Conservation (phyloP, 2,888 invertebrate genomes). For the Leptopilina syphax region DNA sequence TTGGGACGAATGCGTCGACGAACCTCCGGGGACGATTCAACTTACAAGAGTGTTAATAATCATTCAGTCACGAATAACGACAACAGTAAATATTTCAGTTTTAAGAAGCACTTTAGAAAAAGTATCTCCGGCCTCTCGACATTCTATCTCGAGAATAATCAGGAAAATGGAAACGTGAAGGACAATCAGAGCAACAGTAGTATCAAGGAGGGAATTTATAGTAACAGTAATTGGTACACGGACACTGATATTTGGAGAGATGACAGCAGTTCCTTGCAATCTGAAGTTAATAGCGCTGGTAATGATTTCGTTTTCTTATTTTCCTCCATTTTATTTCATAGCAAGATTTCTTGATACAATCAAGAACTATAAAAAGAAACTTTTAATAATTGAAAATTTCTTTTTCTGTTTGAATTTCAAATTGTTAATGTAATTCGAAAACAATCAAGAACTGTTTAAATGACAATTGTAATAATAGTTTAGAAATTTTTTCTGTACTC, state of each 20-base stretch:
- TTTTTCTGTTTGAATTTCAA: too few relatives aligned
- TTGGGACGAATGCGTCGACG: constrained; percentile 69
- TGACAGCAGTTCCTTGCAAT: constrained; percentile 50
- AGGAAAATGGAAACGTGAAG: constrained; percentile 40
- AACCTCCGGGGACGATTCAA: constrained; percentile 60
- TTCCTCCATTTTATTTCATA: not conserved
- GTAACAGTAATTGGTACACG: constrained; percentile 63
- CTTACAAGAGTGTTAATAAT: constrained; percentile 50
- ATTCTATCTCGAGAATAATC: constrained; percentile 70
- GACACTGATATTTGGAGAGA: constrained; percentile 55
- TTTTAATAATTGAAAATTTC: too few relatives aligned
- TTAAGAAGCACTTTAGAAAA: constrained; percentile 69
- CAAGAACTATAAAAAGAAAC: too few relatives aligned
- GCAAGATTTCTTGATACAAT: not conserved
- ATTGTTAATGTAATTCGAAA: too few relatives aligned
- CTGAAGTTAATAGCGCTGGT: constrained; percentile 50
- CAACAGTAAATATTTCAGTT: constrained; percentile 67
- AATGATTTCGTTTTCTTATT: constrained; percentile 34
- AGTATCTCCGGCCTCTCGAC: constrained; percentile 66
- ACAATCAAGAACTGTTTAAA: too few relatives aligned
- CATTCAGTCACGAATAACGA: constrained; percentile 55
- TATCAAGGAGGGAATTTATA: constrained; percentile 64
- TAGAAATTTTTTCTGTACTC: constrained; percentile 26
- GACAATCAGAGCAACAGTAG: constrained; percentile 38
- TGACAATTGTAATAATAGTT: too few relatives aligned